Percentiles rank a stretch among this genome's conserved stretches.
These are phyloP conservation scores for Scolanthus callimorphus DNA, from an alignment of 92 coral and sea anemone genomes.

Conservation along the genomic window DNA sequence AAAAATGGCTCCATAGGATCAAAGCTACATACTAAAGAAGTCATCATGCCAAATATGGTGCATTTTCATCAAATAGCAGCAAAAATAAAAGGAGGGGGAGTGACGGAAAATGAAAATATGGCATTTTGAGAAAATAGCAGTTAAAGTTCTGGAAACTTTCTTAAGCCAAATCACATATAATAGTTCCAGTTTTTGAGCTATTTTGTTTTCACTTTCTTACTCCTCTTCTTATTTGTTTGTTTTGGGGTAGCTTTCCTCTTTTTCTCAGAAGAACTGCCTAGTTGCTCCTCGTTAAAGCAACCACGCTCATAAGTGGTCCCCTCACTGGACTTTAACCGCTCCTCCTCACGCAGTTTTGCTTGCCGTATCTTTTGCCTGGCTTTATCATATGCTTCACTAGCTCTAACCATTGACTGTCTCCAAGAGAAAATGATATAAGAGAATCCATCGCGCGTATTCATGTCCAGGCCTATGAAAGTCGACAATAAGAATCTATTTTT, in stretches of 20 bases:
- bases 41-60: background rate
- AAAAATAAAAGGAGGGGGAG: background rate
- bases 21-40: background rate
- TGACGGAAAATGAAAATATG: background rate
- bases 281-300: constrained; percentile 15
- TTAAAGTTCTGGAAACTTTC: background rate
- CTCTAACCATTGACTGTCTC: constrained; percentile 34
- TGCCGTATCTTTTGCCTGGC: constrained; percentile 45
- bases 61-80: background rate
- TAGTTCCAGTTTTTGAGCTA: background rate
- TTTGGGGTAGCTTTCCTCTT: background rate
- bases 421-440: too few species aligned
- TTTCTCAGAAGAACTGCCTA: background rate
- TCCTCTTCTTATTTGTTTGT: background rate
- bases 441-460: too few species aligned
- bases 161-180: background rate
- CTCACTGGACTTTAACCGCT: constrained; percentile 14
- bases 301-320: constrained; percentile 50
- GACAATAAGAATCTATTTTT: too few species aligned
- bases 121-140: constrained; percentile 1
- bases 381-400: constrained; percentile 22
- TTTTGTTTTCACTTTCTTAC: background rate
- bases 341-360: constrained; percentile 45
- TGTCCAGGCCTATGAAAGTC: too few species aligned
- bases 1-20: background rate